These are phyloP conservation scores for Rhegmatorhina hoffmannsi DNA, from an alignment of 2,113 vertebrate genomes.

Conservation along the genomic window DNA sequence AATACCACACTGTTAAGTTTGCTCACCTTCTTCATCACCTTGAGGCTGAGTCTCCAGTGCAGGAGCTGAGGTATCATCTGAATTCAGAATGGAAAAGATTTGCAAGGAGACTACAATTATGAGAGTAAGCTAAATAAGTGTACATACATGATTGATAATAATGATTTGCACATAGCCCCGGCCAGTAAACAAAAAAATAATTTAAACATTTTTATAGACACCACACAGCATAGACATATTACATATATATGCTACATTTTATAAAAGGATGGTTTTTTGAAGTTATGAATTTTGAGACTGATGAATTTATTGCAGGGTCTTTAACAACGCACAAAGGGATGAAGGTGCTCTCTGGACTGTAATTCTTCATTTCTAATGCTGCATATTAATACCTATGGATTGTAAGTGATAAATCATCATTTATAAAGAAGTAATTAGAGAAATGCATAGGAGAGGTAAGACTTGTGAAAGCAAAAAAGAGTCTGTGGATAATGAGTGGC, in stretches of 20 bases:
- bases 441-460: neutral
- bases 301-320: neutral
- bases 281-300: neutral
- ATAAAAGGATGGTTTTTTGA: neutral
- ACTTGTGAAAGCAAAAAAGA: constrained; percentile 10
- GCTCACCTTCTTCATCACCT: constrained; percentile 93
- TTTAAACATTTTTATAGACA: neutral
- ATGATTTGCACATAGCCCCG: constrained; percentile 85
- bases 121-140: constrained; percentile 86
- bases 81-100: constrained; percentile 99
- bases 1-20: neutral
- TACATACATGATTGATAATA: constrained; percentile 57
- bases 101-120: constrained; percentile 99
- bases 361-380: neutral
- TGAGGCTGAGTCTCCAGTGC: constrained; percentile 87
- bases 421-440: neutral
- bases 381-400: neutral
- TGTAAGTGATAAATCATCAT: neutral
- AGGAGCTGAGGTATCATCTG: constrained; percentile 90
- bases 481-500: neutral
- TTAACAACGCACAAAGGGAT: neutral
- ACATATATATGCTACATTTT: accelerated
- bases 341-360: neutral
- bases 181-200: constrained; percentile 19
- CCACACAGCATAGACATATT: neutral